These are phyloP conservation scores for Phyto melanocephala DNA, from an alignment of 2,888 invertebrate species.

Conservation along the genomic window DNA sequence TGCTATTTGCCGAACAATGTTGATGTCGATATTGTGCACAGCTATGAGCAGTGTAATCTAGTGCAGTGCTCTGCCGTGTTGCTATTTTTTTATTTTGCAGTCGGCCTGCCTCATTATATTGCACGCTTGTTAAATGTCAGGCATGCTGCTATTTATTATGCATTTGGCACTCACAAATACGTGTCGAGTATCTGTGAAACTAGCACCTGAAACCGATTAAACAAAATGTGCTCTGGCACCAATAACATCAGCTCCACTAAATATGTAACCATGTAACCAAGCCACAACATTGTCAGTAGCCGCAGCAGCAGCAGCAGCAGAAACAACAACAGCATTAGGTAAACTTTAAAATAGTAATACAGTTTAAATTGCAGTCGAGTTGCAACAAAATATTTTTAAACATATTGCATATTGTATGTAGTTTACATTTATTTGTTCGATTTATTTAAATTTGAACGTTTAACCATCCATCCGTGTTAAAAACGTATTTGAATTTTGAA, in stretches of 20 bases:
- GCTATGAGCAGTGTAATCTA: neutral
- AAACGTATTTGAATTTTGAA: constrained; percentile 56
- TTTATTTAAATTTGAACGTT: constrained; percentile 52
- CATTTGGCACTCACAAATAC: constrained; percentile 65
- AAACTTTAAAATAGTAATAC: neutral
- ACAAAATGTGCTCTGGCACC: constrained; percentile 61
- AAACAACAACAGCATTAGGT: neutral
- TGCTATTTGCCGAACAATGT: constrained; percentile 28
- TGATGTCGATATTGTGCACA: constrained; percentile 20
- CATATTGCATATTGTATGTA: constrained; percentile 34
- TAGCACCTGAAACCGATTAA: constrained; percentile 67
- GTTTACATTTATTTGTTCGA: constrained; percentile 55
- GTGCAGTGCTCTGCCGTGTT: constrained; percentile 13
- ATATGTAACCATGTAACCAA: too few relatives aligned
- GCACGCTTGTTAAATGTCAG: constrained; percentile 68
- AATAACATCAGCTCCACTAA: constrained; percentile 43
- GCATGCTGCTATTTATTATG: constrained; percentile 67
- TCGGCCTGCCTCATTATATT: constrained; percentile 61
- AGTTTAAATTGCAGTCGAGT: neutral
- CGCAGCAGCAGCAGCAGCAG: neutral
- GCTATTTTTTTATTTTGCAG: constrained; percentile 21
- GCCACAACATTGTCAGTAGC: constrained; percentile 21
- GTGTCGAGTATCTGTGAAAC: constrained; percentile 66
- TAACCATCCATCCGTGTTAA: constrained; percentile 58
- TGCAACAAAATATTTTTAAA: neutral